Evolutionary conservation across 2,797 vertebrate species (phyloP), one percentile per base, ranked within the genome.

Genomic region (Hyperoplus lanceolatus): DNA sequence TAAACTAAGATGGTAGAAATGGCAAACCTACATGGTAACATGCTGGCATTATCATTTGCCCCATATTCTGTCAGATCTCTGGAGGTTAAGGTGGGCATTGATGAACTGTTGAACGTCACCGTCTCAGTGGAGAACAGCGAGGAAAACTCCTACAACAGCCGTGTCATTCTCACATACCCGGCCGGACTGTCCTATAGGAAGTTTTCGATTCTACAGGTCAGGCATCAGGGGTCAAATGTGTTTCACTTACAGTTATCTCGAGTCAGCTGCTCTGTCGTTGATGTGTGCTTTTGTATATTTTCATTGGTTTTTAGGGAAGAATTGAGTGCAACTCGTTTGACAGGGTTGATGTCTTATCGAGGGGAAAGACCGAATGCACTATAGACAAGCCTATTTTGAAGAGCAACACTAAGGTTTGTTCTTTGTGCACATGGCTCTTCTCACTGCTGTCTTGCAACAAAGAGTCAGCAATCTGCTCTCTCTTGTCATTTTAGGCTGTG

Each of bases 71-170:
- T 66, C 85, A 96, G 93, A 0, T 84, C 90, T 4, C 76, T 60
- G 38, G 89, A 70, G 38, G 81, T 96, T 46, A 83, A 76, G 75
- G 95, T 98, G 29, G 97, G 96, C 11, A 95, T 95, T 11, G 85
- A 93, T 72, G 92, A 89, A 1, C 93, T 95, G 12, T 7, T 97
- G 67, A 87, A 92, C 0, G 64, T 96, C 56, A 96, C 82, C 0
- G 85, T 96, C 16, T 93, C 87, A 0, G 77, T 97, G 76, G 90
- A 88, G 77, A 98, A 97, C 75, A 82, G 61, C 0, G 96, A 86
- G 0, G 96, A 98, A 84, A 94, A 97, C 84, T 96, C 97, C 8
- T 97, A 96, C 55, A 88, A 94, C 74, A 94, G 91, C 8, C 79
- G 3, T 0, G 84, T 95, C n/a, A 70, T 77, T n/a, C 90, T 97